These are phyloP conservation scores for Carposina sasakii DNA, from an alignment of 1,140 invertebrate genomes.

Conservation along the genomic window DNA sequence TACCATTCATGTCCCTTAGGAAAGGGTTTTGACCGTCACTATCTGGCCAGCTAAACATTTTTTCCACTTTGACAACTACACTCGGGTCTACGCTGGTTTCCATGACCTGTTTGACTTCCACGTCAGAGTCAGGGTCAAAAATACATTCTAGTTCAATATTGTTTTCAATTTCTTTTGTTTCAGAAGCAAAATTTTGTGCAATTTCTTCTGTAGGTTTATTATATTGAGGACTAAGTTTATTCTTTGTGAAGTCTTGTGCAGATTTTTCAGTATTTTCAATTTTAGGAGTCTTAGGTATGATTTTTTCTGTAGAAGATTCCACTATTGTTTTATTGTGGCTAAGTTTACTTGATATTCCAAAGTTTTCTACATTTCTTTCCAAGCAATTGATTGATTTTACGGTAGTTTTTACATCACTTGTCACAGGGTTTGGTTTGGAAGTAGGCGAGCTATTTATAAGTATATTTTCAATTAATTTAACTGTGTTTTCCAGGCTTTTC, in stretches of 20 bases:
- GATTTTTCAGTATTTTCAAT: background rate
- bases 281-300: too few relatives aligned
- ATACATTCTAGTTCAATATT: background rate
- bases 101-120: conserved; percentile 17
- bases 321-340: too few relatives aligned
- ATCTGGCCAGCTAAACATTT: conserved; percentile 28
- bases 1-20: conserved; percentile 35
- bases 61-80: conserved; percentile 36
- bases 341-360: too few relatives aligned
- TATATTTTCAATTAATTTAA: conserved; percentile 57
- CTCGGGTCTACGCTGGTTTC: background rate
- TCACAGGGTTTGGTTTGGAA: too few relatives aligned
- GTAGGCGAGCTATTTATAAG: conserved; percentile 43
- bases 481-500: conserved; percentile 54
- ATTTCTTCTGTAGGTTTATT: background rate
- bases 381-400: too few relatives aligned
- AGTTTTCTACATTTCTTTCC: too few relatives aligned
- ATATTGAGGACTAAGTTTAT: too few relatives aligned
- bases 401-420: too few relatives aligned
- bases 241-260: background rate
- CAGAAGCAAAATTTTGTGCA: background rate
- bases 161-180: background rate
- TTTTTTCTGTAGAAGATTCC: too few relatives aligned
- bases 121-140: conserved; percentile 3
- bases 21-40: conserved; percentile 38